Evolutionary conservation across 2,888 invertebrate genomes (phyloP).

Genomic region (Griposia aprilina): DNA sequence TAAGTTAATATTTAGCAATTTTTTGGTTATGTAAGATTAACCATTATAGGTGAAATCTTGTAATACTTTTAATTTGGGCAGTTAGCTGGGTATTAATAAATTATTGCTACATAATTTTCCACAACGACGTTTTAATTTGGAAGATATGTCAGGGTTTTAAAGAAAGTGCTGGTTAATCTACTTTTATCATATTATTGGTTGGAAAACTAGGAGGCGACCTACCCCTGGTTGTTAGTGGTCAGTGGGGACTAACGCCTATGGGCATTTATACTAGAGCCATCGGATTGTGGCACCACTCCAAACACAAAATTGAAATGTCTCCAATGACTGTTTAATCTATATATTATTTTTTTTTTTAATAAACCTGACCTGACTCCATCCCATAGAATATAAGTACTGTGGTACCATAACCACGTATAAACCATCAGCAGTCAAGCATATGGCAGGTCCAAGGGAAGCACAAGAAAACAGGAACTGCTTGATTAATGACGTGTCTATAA

Average conservation of each 20-base stretch:
- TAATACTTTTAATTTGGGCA: not conserved
- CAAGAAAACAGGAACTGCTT: constrained; percentile 47
- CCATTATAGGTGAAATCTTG: too few species aligned
- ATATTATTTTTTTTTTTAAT: too few species aligned
- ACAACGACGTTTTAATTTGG: not conserved
- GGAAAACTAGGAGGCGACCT: not conserved
- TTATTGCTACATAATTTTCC: not conserved
- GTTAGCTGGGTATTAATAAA: not conserved
- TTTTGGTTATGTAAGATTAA: too few species aligned
- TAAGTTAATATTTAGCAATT: not conserved
- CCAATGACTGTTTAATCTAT: not conserved
- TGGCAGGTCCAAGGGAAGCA: constrained; percentile 21
- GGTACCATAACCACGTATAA: constrained; percentile 43
- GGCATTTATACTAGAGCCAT: not conserved
- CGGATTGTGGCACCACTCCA: not conserved
- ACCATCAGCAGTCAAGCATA: constrained; percentile 19
- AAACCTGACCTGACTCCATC: constrained; percentile 53
- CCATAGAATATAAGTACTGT: constrained; percentile 49
- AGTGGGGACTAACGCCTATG: not conserved
- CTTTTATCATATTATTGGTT: not conserved
- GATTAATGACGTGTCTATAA: constrained; percentile 44
- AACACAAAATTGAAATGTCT: not conserved
- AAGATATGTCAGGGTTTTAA: not conserved
- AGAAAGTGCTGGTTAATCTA: not conserved
- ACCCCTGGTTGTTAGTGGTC: not conserved